These are phyloP conservation scores for Premnoplex brunnescens DNA, from an alignment of 2,797 vertebrate genomes.

Conservation along the genomic window DNA sequence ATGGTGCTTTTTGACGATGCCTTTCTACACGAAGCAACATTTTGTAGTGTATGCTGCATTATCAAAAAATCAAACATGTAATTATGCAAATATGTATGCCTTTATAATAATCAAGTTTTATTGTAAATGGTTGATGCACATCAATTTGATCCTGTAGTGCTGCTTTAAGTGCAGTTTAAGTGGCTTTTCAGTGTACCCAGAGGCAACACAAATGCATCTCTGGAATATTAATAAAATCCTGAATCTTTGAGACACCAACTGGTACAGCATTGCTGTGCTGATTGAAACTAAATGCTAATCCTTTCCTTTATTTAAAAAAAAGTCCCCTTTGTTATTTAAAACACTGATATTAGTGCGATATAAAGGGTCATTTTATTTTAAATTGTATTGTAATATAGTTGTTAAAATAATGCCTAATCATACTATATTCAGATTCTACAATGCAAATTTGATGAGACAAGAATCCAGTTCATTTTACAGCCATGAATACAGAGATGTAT, in stretches of 20 bases:
- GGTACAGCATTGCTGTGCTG: conserved; percentile 79
- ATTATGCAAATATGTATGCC: conserved; percentile 88
- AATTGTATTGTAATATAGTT: conserved; percentile 82
- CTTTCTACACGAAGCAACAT: conserved; percentile 77
- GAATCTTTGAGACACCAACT: conserved; percentile 85
- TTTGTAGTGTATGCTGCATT: conserved; percentile 81
- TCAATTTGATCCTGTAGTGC: conserved; percentile 87
- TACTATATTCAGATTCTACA: conserved; percentile 81
- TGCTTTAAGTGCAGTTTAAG: conserved; percentile 87
- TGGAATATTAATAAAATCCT: conserved; percentile 86
- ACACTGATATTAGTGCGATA: conserved; percentile 81
- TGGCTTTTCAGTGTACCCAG: conserved; percentile 86
- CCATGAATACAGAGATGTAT: conserved; percentile 65
- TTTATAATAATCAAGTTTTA: conserved; percentile 90
- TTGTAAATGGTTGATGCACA: conserved; percentile 87
- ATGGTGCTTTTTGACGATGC: conserved; percentile 83
- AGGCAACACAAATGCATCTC: conserved; percentile 86
- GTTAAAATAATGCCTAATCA: conserved; percentile 86
- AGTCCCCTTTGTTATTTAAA: conserved; percentile 84
- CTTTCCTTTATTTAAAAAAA: conserved; percentile 77
- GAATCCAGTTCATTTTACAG: conserved; percentile 75
- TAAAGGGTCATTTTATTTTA: conserved; percentile 81
- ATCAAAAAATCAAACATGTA: conserved; percentile 88
- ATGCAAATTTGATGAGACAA: conserved; percentile 83
- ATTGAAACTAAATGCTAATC: conserved; percentile 86